phyloP scores from a whole-genome alignment of 2,797 vertebrate species.

The Phrynocephalus vlangalii region DNA sequence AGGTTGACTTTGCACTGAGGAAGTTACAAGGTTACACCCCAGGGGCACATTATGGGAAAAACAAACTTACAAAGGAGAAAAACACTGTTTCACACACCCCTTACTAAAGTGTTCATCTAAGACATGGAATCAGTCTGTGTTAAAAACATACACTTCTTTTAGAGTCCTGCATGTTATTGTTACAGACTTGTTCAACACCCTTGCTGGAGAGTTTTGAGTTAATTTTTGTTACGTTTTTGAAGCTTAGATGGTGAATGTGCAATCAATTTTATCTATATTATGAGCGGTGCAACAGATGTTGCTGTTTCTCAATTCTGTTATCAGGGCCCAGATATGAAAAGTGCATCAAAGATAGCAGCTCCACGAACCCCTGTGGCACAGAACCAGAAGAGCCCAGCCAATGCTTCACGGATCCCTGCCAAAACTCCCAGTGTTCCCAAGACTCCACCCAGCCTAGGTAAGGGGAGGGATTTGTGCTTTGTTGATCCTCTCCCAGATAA shows the following conservation, averaged over 20 bases:
- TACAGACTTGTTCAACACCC: background rate
- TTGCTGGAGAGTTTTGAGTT: no score
- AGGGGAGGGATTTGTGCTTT: conserved; percentile 10
- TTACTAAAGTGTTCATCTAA: background rate
- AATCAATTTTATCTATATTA: background rate
- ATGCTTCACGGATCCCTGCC: conserved; percentile 85
- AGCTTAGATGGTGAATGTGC: fast-evolving
- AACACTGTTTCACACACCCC: no score
- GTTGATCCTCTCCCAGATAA: background rate
- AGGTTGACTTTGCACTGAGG: background rate
- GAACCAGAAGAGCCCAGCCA: conserved; percentile 80
- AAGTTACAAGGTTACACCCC: background rate
- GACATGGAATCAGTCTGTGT: background rate
- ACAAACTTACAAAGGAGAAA: background rate
- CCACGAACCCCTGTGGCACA: conserved; percentile 75
- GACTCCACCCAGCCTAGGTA: conserved; percentile 83
- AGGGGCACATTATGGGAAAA: background rate
- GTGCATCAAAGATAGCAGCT: conserved; percentile 70
- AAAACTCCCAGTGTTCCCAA: conserved; percentile 84
- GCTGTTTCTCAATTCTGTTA: conserved; percentile 27
- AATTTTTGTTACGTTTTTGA: background rate
- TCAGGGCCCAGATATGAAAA: conserved; percentile 76
- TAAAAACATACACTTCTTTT: background rate
- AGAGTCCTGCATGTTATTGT: background rate
- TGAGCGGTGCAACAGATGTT: background rate